phyloP scores from a whole-genome alignment of 2,113 vertebrate species.

The Bathybates hornii region DNA sequence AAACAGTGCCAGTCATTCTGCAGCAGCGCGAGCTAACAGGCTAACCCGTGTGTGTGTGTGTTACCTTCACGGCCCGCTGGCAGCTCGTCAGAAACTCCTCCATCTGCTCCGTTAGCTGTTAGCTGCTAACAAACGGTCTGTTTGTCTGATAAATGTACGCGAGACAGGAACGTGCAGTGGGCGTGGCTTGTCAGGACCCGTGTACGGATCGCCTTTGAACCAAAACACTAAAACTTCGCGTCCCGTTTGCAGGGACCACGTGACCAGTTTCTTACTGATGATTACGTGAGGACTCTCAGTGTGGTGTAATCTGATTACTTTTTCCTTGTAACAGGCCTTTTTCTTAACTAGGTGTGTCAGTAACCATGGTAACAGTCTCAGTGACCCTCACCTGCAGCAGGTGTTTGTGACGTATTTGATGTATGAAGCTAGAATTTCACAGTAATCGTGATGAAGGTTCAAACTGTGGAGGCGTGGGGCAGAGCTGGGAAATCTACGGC shows the following conservation, averaged over 20 bases:
- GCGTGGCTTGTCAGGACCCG: background rate
- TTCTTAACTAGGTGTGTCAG: background rate
- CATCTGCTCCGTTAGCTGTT: slow-evolving; percentile 14
- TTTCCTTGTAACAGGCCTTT: background rate
- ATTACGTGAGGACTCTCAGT: background rate
- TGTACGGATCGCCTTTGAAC: background rate
- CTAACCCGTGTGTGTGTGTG: background rate
- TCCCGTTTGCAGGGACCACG: background rate
- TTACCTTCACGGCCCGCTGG: slow-evolving; percentile 27
- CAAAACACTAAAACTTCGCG: background rate
- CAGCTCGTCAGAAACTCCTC: slow-evolving; percentile 45
- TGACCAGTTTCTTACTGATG: background rate
- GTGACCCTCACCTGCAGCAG: background rate
- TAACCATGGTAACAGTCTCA: background rate
- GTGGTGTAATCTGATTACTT: background rate
- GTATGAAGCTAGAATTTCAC: background rate
- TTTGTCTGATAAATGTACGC: background rate
- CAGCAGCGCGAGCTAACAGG: background rate
- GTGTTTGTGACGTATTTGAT: background rate
- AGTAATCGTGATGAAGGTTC: background rate
- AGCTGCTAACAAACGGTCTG: background rate
- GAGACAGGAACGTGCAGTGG: background rate
- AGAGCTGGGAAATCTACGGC: background rate
- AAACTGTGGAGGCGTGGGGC: background rate
- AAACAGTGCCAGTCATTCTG: background rate